Evolutionary conservation across 2,888 invertebrate species (phyloP), one percentile per base, ranked within the genome.

Genomic region (Meandrusa payeni): DNA sequence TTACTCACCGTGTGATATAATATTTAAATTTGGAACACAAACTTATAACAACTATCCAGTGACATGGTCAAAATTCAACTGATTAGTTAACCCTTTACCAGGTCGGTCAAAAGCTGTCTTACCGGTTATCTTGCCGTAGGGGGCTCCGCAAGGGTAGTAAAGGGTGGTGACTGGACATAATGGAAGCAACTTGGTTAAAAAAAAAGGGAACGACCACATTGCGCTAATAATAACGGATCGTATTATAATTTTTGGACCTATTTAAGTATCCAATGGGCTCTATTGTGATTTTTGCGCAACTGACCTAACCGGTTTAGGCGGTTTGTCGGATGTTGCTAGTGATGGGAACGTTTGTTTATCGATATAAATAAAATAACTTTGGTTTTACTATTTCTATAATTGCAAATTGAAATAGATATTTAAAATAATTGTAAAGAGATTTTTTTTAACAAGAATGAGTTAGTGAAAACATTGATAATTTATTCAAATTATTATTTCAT

Each of bases 211-310:
- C 56, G 63, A 57, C 52, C 51, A 28, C 43, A 41, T 44, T 39
- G n/a, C n/a, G 52, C 44, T 68, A 72, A 75, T 78, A 83, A 83
- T 82, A 79, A 64, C 64, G 67, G 60, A 69, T 66, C 68, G 62
- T 69, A 83, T 83, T 85, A 81, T 85, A 78, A 82, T 85, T 73
- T 85, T 85, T 85, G 85, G 86, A 85, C 85, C 85, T 85, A 86
- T 86, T 87, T 87, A 81, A 86, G 82, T 87, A 86, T 81, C 86
- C 82, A 79, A 64, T 76, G 81, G 78, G 76, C 58, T 53, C 76
- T 74, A 78, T 86, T 86, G 85, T 85, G 69, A 72, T 74, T 55
- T 60, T 71, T 76, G 71, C 73, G 59, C 65, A 83, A 86, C 81
- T 87, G 87, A 86, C 87, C 85, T 81, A 69, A 87, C 87, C 82